A percentile compares a stretch with the other conserved stretches of the same genome.
These are phyloP conservation scores for Eulemur rufifrons DNA, from an alignment of 2,113 vertebrate species.

Conservation along the genomic window DNA sequence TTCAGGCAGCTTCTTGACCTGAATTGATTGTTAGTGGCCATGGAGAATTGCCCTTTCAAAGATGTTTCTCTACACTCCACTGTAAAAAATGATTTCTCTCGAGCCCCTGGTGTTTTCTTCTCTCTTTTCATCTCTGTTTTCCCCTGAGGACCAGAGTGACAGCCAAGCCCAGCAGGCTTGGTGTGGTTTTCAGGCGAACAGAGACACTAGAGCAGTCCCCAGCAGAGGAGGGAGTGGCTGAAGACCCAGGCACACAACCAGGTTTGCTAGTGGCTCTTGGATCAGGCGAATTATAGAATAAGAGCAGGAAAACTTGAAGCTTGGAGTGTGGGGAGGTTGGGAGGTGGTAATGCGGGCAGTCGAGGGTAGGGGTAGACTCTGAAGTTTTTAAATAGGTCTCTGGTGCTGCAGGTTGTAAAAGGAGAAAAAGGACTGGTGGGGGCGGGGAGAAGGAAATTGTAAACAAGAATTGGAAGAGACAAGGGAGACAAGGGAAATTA, in stretches of 20 bases:
- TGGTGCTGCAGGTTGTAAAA: constrained; percentile 5
- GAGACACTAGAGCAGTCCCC: background rate
- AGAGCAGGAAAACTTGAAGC: background rate
- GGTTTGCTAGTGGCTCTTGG: background rate
- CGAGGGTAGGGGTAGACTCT: background rate
- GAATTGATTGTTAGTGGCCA: constrained; percentile 55
- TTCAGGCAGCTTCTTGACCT: constrained; percentile 56
- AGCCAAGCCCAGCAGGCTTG: constrained; percentile 40
- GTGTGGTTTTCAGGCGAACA: background rate
- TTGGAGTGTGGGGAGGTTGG: background rate
- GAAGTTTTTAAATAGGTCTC: background rate
- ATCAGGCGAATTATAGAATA: background rate
- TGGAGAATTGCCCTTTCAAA: constrained; percentile 56
- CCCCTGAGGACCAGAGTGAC: constrained; percentile 27
- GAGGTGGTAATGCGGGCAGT: background rate
- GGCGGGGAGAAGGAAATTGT: background rate
- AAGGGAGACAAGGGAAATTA: background rate
- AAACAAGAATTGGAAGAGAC: background rate
- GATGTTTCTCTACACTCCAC: background rate
- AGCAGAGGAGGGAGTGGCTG: background rate
- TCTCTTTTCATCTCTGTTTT: constrained; percentile 44
- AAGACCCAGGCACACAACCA: background rate
- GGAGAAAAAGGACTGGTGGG: background rate
- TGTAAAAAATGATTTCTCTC: constrained; percentile 53
- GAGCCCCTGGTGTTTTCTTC: background rate